phyloP scores from a whole-genome alignment of 2,797 vertebrate species.

The Karalla daura region DNA sequence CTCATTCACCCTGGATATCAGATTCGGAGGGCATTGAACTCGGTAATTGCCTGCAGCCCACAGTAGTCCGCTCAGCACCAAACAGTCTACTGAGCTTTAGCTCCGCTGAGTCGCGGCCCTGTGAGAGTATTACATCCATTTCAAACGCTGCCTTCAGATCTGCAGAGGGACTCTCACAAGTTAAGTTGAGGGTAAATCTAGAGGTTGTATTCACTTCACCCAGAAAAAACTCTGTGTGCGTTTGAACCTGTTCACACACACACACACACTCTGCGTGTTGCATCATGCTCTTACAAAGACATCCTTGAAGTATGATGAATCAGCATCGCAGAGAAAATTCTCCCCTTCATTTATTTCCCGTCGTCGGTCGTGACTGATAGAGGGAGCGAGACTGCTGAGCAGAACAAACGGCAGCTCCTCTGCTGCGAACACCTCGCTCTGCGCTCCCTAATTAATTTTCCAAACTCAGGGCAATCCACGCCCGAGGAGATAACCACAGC shows the following conservation, averaged over 20 bases:
- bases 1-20: slow-evolving; percentile 12
- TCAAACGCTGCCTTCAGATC: not conserved
- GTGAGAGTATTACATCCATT: not conserved
- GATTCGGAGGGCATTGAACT: not conserved
- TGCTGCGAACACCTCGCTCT: slow-evolving; percentile 11
- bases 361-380: slow-evolving; percentile 1
- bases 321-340: not conserved
- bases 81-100: not conserved
- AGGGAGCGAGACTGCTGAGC: not conserved
- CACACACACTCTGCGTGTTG: not conserved
- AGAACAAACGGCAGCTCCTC: slow-evolving; percentile 13
- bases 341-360: slow-evolving; percentile 2
- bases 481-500: slow-evolving; percentile 25
- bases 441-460: slow-evolving; percentile 41
- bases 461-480: slow-evolving; percentile 31
- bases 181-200: not conserved
- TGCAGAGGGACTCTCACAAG: not conserved
- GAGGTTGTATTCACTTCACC: not conserved
- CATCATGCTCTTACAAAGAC: not conserved
- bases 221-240: too few relatives aligned
- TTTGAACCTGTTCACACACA: not conserved
- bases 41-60: not conserved
- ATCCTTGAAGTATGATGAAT: not conserved
- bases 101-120: not conserved
- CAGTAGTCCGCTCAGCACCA: not conserved